Evolutionary conservation across 1,140 invertebrate species (phyloP).

Genomic region (Drosophila cardini): DNA sequence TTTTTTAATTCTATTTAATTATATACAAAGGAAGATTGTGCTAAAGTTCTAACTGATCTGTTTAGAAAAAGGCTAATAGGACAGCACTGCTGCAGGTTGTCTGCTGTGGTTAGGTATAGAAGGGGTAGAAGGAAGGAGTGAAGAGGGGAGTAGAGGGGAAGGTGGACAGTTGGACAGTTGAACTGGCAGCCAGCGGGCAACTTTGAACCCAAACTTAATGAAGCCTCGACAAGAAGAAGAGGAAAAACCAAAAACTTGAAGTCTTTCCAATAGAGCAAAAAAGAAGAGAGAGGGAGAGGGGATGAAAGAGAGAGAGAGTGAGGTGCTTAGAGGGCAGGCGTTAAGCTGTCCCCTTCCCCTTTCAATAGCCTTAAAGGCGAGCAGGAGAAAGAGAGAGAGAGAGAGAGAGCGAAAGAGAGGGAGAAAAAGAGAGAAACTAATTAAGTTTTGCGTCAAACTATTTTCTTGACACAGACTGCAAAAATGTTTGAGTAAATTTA

Average conservation of each 20-base stretch:
- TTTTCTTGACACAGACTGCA: constrained; percentile 49
- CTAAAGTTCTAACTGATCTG: too few species aligned
- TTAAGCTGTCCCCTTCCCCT: constrained; percentile 13
- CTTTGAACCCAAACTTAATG: constrained; percentile 81
- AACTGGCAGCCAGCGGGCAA: constrained; percentile 64
- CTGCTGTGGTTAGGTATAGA: neutral
- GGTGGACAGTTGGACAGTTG: constrained; percentile 68
- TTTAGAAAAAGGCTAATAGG: too few species aligned
- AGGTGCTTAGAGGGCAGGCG: constrained; percentile 6
- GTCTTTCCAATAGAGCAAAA: constrained; percentile 13
- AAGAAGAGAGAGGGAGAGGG: neutral
- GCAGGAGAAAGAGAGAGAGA: neutral
- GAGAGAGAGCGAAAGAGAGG: constrained; percentile 15
- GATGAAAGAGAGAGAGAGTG: neutral
- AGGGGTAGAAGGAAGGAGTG: neutral
- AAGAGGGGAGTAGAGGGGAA: neutral
- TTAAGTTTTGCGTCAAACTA: constrained; percentile 81
- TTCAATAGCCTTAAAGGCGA: neutral
- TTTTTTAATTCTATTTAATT: too few species aligned
- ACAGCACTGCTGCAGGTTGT: neutral
- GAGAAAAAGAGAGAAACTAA: constrained; percentile 59
- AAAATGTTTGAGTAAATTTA: constrained; percentile 63
- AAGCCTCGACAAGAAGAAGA: constrained; percentile 45
- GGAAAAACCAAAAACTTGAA: constrained; percentile 26
- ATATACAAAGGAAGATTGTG: too few species aligned